Evolutionary conservation across 2,797 vertebrate species (phyloP).

Genomic region (Strix occidentalis): DNA sequence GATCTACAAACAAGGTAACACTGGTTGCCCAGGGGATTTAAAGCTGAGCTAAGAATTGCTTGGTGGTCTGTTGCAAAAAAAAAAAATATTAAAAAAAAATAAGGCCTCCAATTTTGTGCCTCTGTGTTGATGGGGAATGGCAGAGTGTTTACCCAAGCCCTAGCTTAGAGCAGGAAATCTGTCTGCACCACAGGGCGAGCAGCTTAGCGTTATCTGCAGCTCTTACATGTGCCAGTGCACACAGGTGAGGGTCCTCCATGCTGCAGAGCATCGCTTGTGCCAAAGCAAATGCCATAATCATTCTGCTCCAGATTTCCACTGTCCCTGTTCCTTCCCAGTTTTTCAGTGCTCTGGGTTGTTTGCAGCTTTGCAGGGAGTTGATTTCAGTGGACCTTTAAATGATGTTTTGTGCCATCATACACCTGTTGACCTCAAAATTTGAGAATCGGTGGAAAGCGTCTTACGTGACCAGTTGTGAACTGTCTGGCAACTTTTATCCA

Average conservation of each 20-base stretch:
- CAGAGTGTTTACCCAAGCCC: background rate
- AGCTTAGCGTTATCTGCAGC: background rate
- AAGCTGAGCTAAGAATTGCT: slow-evolving; percentile 36
- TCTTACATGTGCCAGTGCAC: background rate
- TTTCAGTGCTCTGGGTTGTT: background rate
- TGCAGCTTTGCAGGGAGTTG: background rate
- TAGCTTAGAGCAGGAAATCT: background rate
- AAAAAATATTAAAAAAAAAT: background rate
- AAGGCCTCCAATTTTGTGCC: background rate
- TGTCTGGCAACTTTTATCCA: background rate
- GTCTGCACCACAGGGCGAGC: background rate
- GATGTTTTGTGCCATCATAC: background rate
- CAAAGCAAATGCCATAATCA: background rate
- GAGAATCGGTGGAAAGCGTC: background rate
- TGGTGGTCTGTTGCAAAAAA: slow-evolving; percentile 53
- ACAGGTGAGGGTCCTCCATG: background rate
- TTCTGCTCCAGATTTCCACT: background rate
- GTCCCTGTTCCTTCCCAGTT: background rate
- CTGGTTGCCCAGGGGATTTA: slow-evolving; percentile 69
- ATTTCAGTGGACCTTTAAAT: background rate
- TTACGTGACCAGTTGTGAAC: background rate
- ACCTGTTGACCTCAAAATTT: background rate
- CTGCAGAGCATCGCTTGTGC: background rate
- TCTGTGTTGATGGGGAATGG: background rate
- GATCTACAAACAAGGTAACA: slow-evolving; percentile 73